Evolutionary conservation across 1,140 invertebrate species (phyloP), one percentile per base, ranked within the genome.

Genomic region (Zophobas atratus): DNA sequence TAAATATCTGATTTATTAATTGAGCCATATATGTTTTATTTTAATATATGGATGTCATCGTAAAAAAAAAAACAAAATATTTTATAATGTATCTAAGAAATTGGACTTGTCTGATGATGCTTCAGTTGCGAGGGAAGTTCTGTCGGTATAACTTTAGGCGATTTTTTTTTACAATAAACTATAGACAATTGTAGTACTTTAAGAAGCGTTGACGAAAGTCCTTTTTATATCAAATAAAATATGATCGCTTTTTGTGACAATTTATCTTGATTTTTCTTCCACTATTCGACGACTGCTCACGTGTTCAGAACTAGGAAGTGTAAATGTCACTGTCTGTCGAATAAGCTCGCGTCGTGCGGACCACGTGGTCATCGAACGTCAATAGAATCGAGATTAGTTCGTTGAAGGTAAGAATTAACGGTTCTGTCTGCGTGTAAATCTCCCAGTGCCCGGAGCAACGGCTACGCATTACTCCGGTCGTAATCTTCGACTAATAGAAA

Each of bases 401-500:
- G n/a, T 48, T 39, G 39, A 67, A 67, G 41, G 60, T 8, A 67
- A 67, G 60, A 67, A 67, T 67, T 67, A 67, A 67, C 60, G 60
- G 60, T 67, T 32, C 39, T 41, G 60, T 67, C 60, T 41, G 60
- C 60, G 60, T 67, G 60, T 67, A 67, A 67, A 67, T 67, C 60
- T 67, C 20, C 60, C 1, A 67, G n/a, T 20, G 60, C 60, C 60
- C 20, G n/a, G 60, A 67, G 60, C 60, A 41, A 67, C 60, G 6
- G 60, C 60, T 67, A 67, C 60, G 39, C 60, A 67, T 39, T 67
- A 46, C 43, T 46, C 36, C 56, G 39, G 60, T 67, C 60, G 39
- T 67, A 67, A 67, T 67, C 60, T 67, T 67, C 60, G 60, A 20
- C 60, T 67, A 43, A 67, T 67, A 67, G 60, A 67, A 67, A 67